These are phyloP conservation scores for Synaphobranchus kaupii DNA, from an alignment of 2,797 vertebrate genomes.

Conservation along the genomic window DNA sequence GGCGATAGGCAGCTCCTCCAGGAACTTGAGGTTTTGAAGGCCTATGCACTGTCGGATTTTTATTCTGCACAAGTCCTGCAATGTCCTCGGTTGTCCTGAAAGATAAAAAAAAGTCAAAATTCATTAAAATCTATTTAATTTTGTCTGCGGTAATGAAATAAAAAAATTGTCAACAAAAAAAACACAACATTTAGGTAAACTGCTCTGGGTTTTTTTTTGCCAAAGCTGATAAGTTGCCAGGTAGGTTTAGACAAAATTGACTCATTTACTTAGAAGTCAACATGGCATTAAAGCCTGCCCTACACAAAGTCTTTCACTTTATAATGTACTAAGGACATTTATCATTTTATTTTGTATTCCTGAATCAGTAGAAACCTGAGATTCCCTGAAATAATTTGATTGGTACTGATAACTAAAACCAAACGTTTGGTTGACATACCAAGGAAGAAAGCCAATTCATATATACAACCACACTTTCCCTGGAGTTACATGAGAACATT, in stretches of 20 bases:
- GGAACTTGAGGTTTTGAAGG: conserved; percentile 91
- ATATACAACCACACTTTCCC: not conserved
- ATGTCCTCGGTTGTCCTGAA: conserved; percentile 89
- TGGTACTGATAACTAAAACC: not conserved
- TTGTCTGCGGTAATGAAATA: not conserved
- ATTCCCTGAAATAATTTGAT: not conserved
- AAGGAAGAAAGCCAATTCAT: conserved; percentile 1
- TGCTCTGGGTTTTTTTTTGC: not conserved
- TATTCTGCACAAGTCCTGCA: conserved; percentile 97
- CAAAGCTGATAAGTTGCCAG: not conserved
- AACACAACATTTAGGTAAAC: not conserved
- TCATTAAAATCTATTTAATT: not conserved
- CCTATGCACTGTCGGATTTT: conserved; percentile 96
- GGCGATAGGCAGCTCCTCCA: conserved; percentile 95
- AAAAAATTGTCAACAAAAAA: not conserved
- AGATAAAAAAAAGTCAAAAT: conserved; percentile 24
- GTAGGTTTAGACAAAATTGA: not conserved
- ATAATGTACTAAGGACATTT: not conserved
- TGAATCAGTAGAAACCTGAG: not conserved
- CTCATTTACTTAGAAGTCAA: conserved; percentile 35
- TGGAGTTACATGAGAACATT: not conserved
- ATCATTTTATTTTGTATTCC: not conserved
- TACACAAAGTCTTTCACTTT: not conserved
- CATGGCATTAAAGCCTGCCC: conserved; percentile 51
- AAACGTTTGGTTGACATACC: not conserved